A percentile compares a stretch with the other conserved stretches of the same genome.
Evolutionary conservation across 2,113 vertebrate genomes (phyloP).

Genomic region (Ailuropoda melanoleuca): DNA sequence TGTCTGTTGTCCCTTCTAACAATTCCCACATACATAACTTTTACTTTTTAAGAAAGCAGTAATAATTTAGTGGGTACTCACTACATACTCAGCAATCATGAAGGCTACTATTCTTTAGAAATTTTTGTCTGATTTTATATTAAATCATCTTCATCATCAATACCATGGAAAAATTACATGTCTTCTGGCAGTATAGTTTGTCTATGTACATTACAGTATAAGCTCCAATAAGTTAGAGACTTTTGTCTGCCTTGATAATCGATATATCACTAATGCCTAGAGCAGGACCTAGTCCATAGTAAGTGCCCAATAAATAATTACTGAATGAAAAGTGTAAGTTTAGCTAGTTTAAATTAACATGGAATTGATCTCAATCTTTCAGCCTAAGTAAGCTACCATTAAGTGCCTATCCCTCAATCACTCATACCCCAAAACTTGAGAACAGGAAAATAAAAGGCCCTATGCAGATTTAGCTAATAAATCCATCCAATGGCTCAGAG

Average conservation of each 20-base stretch:
- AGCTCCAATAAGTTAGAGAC: background rate
- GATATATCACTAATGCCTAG: background rate
- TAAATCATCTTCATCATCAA: conserved; percentile 15
- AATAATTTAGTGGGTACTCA: background rate
- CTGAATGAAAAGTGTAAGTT: background rate
- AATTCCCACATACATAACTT: background rate
- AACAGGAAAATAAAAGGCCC: background rate
- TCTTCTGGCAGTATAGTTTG: background rate
- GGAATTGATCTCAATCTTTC: background rate
- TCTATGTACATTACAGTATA: background rate
- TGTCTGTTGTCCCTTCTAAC: background rate
- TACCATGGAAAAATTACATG: background rate
- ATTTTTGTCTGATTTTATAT: background rate
- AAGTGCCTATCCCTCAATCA: background rate
- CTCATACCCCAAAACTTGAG: background rate
- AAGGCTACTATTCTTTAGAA: background rate
- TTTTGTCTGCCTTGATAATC: background rate
- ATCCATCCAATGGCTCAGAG: background rate
- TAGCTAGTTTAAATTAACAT: background rate
- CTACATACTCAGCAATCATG: background rate
- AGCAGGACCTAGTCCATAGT: background rate
- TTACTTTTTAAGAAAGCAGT: background rate
- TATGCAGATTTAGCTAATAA: background rate
- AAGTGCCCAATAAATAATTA: background rate
- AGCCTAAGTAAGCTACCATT: background rate